phyloP scores from a whole-genome alignment of 2,888 invertebrate species.

The Mythimna albipuncta region DNA sequence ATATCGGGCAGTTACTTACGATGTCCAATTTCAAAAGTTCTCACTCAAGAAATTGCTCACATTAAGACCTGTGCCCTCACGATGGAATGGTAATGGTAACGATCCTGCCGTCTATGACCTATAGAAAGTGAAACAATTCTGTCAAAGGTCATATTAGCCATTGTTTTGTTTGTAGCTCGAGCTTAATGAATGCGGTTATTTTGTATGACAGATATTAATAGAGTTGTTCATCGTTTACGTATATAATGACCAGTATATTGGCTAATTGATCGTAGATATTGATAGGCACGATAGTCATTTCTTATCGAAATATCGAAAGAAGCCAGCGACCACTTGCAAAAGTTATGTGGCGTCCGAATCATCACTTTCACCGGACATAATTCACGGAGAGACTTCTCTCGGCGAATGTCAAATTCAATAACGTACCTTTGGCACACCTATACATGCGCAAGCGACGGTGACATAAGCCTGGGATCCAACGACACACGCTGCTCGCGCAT shows the following conservation, averaged over 20 bases:
- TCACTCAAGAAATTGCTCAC: background rate
- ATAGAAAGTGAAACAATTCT: constrained; percentile 58
- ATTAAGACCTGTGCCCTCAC: background rate
- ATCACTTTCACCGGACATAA: constrained; percentile 78
- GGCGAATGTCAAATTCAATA: constrained; percentile 79
- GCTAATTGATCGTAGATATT: constrained; percentile 33
- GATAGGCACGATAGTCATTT: constrained; percentile 54
- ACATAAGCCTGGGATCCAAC: constrained; percentile 70
- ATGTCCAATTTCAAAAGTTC: constrained; percentile 9
- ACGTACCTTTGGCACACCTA: constrained; percentile 68
- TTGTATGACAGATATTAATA: background rate
- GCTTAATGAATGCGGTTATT: background rate
- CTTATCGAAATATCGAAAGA: constrained; percentile 57
- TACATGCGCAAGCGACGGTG: constrained; percentile 57
- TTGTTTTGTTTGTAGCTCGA: constrained; percentile 25
- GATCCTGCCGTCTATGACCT: constrained; percentile 15
- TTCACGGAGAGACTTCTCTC: constrained; percentile 71
- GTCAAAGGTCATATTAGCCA: constrained; percentile 55
- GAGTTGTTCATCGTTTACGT: background rate
- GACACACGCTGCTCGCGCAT: constrained; percentile 53
- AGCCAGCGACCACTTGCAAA: constrained; percentile 70
- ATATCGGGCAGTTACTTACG: too few species aligned
- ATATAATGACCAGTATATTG: background rate
- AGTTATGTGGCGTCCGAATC: constrained; percentile 63
- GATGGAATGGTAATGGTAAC: constrained; percentile 6